These are phyloP conservation scores for Eudorcas thomsonii DNA, from an alignment of 2,113 vertebrate genomes.

Conservation along the genomic window DNA sequence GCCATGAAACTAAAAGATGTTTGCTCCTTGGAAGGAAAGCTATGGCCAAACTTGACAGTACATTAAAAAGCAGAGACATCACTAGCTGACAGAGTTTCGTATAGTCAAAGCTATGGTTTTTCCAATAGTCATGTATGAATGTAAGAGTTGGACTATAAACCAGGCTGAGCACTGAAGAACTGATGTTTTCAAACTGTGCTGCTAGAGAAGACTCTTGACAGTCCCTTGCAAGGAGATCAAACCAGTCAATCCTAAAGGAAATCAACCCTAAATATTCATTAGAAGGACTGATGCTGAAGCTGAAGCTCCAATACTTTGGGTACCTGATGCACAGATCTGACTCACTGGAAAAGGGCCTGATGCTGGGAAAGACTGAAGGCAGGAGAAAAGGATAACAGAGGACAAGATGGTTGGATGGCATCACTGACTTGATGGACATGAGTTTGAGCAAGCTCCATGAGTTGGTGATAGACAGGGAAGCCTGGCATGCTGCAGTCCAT, in stretches of 20 bases:
- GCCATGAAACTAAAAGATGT: not conserved
- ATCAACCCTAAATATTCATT: not conserved
- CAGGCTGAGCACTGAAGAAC: not conserved
- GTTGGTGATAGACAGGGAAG: not conserved
- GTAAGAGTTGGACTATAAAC: not conserved
- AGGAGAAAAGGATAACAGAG: not conserved
- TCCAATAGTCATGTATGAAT: not conserved
- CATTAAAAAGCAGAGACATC: not conserved
- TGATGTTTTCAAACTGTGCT: not conserved
- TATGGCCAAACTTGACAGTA: not conserved
- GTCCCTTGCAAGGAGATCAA: not conserved
- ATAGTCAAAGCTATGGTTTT: not conserved
- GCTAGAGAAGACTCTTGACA: not conserved
- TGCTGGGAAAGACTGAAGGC: not conserved
- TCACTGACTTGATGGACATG: not conserved
- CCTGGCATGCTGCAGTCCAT: not conserved
- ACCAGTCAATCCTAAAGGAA: not conserved
- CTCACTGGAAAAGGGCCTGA: not conserved
- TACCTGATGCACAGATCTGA: not conserved
- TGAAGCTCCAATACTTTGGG: not conserved
- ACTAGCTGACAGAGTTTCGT: not conserved
- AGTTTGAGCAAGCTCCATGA: not conserved
- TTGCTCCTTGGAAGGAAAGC: not conserved
- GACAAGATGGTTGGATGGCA: not conserved
- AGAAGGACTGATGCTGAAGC: not conserved